Conservation (phyloP, 37 sponge, comb jelly and placozoan species). For the Hexactinellida sp. region DNA sequence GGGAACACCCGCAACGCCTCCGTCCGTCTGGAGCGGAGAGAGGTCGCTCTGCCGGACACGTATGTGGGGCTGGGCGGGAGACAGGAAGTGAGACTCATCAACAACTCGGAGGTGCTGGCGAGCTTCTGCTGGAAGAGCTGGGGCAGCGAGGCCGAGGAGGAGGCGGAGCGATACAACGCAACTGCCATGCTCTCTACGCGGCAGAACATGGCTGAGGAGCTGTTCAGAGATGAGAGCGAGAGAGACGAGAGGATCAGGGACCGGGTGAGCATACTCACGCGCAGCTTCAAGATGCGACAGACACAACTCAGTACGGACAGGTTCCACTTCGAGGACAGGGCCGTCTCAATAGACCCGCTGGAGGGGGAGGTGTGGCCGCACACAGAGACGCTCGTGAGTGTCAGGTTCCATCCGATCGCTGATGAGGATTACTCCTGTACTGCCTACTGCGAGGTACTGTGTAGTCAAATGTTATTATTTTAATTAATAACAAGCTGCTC, state of each 20-base stretch:
- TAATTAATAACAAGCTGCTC: no score
- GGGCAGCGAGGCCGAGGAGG: constrained; percentile 54
- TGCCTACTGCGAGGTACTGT: constrained; percentile 66
- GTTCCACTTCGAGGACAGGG: constrained; percentile 64
- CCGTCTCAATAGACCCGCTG: constrained; percentile 68
- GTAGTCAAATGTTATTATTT: no score
- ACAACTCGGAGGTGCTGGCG: constrained; percentile 74
- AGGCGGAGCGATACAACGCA: constrained; percentile 39
- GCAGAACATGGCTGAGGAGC: constrained; percentile 62
- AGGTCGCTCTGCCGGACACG: constrained; percentile 69
- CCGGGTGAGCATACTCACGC: constrained; percentile 63
- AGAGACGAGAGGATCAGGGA: constrained; percentile 71
- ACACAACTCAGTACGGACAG: constrained; percentile 27
- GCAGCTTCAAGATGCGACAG: constrained; percentile 29
- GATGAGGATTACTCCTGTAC: constrained; percentile 28
- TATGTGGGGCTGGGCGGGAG: constrained; percentile 67
- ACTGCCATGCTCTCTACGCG: constrained; percentile 45
- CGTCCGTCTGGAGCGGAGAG: constrained; percentile 69
- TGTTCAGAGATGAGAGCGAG: constrained; percentile 62
- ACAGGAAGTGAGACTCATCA: constrained; percentile 24
- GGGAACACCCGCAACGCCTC: constrained; percentile 75
- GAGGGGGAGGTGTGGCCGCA: constrained; percentile 86
- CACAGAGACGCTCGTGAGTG: constrained; percentile 64
- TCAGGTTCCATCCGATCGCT: constrained; percentile 67
- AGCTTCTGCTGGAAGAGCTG: constrained; percentile 83